Percentiles rank a stretch among this genome's conserved stretches.
Conservation (phyloP, 2,888 invertebrate genomes). For the Nemurella pictetii region DNA sequence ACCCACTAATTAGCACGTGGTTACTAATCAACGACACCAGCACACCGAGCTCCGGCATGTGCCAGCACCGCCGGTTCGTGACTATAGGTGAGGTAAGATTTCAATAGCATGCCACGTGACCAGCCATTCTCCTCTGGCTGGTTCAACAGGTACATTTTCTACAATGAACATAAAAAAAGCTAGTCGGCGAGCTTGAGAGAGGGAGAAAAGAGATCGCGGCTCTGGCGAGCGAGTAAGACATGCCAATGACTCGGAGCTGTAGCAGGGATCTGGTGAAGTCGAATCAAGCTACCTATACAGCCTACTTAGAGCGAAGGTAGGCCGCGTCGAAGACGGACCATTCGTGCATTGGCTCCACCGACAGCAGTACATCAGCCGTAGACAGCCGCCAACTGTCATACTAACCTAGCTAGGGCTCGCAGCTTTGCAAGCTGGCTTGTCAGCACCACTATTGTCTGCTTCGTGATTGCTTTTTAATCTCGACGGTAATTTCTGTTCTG, state of each 20-base stretch:
- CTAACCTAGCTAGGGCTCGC: slow-evolving; percentile 15
- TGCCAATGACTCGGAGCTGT: not conserved
- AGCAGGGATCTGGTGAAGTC: not conserved
- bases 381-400: slow-evolving; percentile 9
- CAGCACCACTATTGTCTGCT: not conserved
- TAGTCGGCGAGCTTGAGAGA: not conserved
- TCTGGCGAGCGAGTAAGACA: not conserved
- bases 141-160: slow-evolving; percentile 29
- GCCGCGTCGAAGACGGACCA: slow-evolving; percentile 17
- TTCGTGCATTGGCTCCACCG: not conserved
- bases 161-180: not conserved
- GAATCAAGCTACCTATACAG: slow-evolving; percentile 11
- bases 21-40: not conserved
- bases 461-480: slow-evolving; percentile 11
- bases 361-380: not conserved
- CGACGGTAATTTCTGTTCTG: not conserved
- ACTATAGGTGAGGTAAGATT: slow-evolving; percentile 32
- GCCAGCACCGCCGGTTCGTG: slow-evolving; percentile 4
- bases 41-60: not conserved
- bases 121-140: slow-evolving; percentile 26
- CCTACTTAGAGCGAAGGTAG: slow-evolving; percentile 28
- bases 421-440: slow-evolving; percentile 11
- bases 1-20: not conserved
- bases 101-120: slow-evolving; percentile 21
- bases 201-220: not conserved